These are phyloP conservation scores for Molanna angustata DNA, from an alignment of 2,888 invertebrate genomes.

Conservation along the genomic window DNA sequence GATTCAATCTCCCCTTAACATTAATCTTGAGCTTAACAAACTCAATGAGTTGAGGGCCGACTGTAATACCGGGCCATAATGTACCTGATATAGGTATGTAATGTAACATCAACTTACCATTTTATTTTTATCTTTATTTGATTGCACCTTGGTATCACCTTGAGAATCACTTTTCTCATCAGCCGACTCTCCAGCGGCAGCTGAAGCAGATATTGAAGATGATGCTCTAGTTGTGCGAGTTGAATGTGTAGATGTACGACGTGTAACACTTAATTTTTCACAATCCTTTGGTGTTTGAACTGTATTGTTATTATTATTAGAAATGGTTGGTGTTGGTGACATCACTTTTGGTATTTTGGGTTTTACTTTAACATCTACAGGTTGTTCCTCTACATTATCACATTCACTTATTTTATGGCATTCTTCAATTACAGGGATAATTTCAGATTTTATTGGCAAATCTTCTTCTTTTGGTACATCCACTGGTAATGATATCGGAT, in stretches of 20 bases:
- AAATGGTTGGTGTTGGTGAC: background rate
- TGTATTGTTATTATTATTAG: background rate
- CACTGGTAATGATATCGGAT: slow-evolving; percentile 8
- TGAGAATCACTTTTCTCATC: slow-evolving; percentile 55
- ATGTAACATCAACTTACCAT: slow-evolving; percentile 45
- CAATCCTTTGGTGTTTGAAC: slow-evolving; percentile 8
- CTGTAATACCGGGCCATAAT: too few relatives aligned
- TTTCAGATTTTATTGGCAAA: background rate
- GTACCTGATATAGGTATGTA: too few relatives aligned
- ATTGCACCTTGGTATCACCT: slow-evolving; percentile 42
- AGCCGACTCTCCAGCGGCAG: slow-evolving; percentile 48
- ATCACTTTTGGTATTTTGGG: slow-evolving; percentile 16
- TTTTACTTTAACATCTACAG: background rate
- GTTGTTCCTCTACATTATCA: background rate
- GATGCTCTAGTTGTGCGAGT: slow-evolving; percentile 47
- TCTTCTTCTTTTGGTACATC: too few relatives aligned
- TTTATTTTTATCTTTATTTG: slow-evolving; percentile 53
- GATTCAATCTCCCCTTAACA: too few relatives aligned
- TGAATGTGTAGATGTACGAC: slow-evolving; percentile 17
- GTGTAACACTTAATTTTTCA: background rate
- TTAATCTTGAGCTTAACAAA: too few relatives aligned
- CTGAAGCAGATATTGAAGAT: slow-evolving; percentile 33
- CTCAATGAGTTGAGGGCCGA: too few relatives aligned
- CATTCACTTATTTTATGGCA: too few relatives aligned
- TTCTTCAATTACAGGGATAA: background rate